phyloP scores from a whole-genome alignment of 2,113 vertebrate genomes.

The Penelope pileata region DNA sequence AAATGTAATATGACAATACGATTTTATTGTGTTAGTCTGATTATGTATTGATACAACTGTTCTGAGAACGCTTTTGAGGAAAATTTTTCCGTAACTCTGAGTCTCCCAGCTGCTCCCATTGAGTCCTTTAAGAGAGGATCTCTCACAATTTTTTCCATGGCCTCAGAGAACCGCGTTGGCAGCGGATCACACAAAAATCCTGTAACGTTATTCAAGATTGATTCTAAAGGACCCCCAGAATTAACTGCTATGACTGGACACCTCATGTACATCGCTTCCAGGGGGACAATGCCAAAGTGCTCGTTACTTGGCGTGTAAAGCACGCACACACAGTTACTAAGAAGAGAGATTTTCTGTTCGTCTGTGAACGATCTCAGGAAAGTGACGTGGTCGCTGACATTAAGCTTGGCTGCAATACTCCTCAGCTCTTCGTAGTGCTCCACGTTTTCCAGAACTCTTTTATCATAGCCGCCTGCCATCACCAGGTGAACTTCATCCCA shows the following conservation, averaged over 20 bases:
- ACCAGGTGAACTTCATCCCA: conserved; percentile 88
- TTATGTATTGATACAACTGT: conserved; percentile 86
- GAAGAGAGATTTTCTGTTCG: conserved; percentile 87
- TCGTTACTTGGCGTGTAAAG: conserved; percentile 96
- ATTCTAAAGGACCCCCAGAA: conserved; percentile 94
- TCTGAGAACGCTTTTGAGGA: conserved; percentile 90
- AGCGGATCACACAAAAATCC: conserved; percentile 91
- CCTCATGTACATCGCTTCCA: conserved; percentile 95
- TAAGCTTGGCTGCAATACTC: conserved; percentile 73
- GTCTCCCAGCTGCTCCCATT: conserved; percentile 91
- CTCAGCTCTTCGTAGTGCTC: conserved; percentile 90
- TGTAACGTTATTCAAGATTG: conserved; percentile 84
- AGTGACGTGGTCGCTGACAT: conserved; percentile 81
- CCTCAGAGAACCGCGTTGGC: conserved; percentile 84
- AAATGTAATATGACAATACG: background rate
- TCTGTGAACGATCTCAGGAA: conserved; percentile 94
- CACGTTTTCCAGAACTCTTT: conserved; percentile 89
- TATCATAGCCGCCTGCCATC: conserved; percentile 93
- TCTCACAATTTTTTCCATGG: conserved; percentile 87
- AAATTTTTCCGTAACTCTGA: conserved; percentile 87
- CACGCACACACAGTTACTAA: conserved; percentile 82
- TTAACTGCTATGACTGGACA: conserved; percentile 93
- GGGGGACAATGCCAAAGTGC: conserved; percentile 96
- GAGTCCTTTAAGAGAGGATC: conserved; percentile 83
- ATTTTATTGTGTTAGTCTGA: conserved; percentile 81